Evolutionary conservation across 1,140 invertebrate genomes (phyloP), one percentile per base, ranked within the genome.

Genomic region (Drosophila subobscura): DNA sequence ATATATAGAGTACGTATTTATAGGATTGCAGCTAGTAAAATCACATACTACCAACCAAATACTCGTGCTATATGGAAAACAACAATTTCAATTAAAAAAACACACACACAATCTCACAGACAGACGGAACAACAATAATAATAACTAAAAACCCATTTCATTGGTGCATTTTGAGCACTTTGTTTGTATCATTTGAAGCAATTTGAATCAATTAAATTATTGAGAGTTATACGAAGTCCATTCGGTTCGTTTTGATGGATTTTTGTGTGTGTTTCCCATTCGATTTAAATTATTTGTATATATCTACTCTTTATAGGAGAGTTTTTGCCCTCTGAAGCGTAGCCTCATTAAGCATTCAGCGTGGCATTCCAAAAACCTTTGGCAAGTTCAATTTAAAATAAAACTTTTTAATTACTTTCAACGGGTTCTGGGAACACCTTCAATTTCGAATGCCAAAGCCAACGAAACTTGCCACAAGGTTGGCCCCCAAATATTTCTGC

Each of bases 361-460:
- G 23, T 45, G 55, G 56, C 54, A 54, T 70, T 58, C 55, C 65
- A 53, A 51, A 65, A 68, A 42, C 65, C 63, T 67, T 67, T 66
- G 46, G 51, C 54, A 76, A 59, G 60, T 55, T 72, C 60, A 78
- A 72, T 78, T 67, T 60, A 53, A 77, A 77, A 67, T 71, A 70
- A 70, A 80, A 72, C 54, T 73, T 80, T 81, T 77, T 77, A 81
- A 77, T 80, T 73, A 72, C 78, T 76, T 61, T 54, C 46, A 79
- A 61, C 71, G 56, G 42, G 42, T 42, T 25, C 40, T 40, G 40
- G 41, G 29, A 79, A 68, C 70, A 79, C 76, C 76, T 79, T 79
- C 58, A 74, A 53, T 79, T 58, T 79, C n/a, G 74, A 79, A 79
- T 79, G 76, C 53, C 53, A 59, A 49, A 80, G 64, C 71, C 44